Percentiles rank a stretch among this genome's conserved stretches.
These are phyloP conservation scores for Sphenopsis melanotis DNA, from an alignment of 2,797 vertebrate genomes.

Conservation along the genomic window DNA sequence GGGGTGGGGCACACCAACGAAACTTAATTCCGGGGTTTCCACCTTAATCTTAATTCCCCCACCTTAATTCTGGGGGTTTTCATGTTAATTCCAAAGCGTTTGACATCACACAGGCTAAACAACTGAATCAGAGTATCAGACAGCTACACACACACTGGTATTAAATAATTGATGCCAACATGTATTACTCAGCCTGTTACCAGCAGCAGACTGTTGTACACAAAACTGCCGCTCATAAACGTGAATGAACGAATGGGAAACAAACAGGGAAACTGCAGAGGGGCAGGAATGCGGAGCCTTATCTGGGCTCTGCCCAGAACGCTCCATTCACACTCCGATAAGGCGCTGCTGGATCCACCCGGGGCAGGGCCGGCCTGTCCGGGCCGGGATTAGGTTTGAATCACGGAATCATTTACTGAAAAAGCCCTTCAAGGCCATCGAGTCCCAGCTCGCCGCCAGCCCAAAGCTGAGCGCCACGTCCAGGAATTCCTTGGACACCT, in stretches of 20 bases:
- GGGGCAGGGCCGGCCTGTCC: background rate
- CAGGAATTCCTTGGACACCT: accelerated
- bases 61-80: background rate
- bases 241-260: accelerated
- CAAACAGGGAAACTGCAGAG: accelerated
- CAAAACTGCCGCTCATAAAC: background rate
- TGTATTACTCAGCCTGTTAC: background rate
- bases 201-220: accelerated
- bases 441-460: background rate
- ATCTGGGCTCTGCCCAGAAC: background rate
- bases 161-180: background rate
- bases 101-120: background rate
- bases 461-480: background rate
- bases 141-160: background rate
- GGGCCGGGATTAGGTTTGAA: background rate
- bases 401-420: background rate
- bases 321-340: background rate
- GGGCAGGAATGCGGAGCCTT: background rate
- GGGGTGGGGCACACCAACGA: background rate
- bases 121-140: background rate
- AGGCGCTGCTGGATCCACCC: background rate
- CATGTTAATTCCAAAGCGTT: background rate
- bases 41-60: background rate
- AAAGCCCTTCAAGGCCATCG: background rate
- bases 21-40: background rate